phyloP scores from a whole-genome alignment of 2,113 vertebrate genomes.

The Romanogobio albipinnatus region DNA sequence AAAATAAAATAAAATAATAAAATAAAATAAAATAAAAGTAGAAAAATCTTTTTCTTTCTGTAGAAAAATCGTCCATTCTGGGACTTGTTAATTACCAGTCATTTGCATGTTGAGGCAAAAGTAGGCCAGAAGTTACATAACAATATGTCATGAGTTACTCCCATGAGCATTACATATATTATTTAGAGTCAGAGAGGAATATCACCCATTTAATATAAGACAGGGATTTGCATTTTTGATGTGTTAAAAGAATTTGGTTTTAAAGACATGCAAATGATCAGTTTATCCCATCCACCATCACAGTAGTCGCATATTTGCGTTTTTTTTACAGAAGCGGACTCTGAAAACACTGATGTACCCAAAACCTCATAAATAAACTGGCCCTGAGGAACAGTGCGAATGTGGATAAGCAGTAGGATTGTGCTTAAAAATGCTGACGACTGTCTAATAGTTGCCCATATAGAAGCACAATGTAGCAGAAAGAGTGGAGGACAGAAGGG shows the following conservation, averaged over 20 bases:
- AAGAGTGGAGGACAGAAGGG: conserved; percentile 54
- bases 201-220: background rate
- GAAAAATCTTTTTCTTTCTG: too few species aligned
- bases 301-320: background rate
- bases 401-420: conserved; percentile 20
- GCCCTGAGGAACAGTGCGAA: conserved; percentile 30
- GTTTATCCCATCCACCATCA: background rate
- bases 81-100: background rate
- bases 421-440: conserved; percentile 48
- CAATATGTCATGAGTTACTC: background rate
- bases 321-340: background rate
- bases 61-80: background rate
- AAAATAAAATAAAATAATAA: background rate
- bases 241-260: conserved; percentile 3
- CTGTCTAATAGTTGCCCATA: conserved; percentile 9
- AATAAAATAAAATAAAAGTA: background rate
- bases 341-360: background rate
- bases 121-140: conserved; percentile 25
- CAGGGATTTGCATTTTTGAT: background rate
- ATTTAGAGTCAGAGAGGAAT: conserved; percentile 16
- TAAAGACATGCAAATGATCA: conserved; percentile 8
- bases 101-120: conserved; percentile 30
- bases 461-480: conserved; percentile 31
- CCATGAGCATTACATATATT: background rate
- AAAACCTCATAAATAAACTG: conserved; percentile 19